These are phyloP conservation scores for Dolichoris vasculosae DNA, from an alignment of 1,140 invertebrate species.

Conservation along the genomic window DNA sequence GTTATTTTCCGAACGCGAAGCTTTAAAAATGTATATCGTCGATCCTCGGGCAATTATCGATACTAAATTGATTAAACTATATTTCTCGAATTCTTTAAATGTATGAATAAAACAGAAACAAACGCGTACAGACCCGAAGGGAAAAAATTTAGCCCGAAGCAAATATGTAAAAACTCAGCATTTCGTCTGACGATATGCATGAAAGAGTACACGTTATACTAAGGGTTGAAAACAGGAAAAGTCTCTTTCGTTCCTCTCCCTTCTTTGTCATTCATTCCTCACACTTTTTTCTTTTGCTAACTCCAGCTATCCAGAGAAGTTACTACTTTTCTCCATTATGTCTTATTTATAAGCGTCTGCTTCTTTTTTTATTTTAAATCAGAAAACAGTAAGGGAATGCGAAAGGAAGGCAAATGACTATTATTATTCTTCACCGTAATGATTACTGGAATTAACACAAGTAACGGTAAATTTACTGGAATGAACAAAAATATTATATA, in stretches of 20 bases:
- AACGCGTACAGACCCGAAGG: neutral
- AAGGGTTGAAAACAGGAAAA: constrained; percentile 33
- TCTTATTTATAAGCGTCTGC: constrained; percentile 23
- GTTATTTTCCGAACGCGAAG: too few relatives aligned
- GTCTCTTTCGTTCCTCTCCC: constrained; percentile 10
- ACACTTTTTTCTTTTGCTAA: constrained; percentile 6
- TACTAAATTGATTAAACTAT: neutral
- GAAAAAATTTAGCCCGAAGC: constrained; percentile 3
- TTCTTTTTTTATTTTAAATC: neutral
- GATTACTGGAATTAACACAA: neutral
- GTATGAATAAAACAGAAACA: constrained; percentile 1
- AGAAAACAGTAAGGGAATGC: neutral
- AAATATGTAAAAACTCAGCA: neutral
- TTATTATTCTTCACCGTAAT: neutral
- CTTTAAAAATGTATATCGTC: neutral
- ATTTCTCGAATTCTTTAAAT: neutral
- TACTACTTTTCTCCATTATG: constrained; percentile 11
- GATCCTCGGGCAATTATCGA: neutral
- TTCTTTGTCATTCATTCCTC: constrained; percentile 25
- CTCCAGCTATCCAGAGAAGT: neutral
- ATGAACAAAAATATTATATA: too few relatives aligned
- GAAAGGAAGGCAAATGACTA: neutral
- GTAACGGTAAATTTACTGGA: neutral
- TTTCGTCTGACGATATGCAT: constrained; percentile 25
- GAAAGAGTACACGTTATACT: constrained; percentile 23